A percentile compares a stretch with the other conserved stretches of the same genome.
phyloP scores from a whole-genome alignment of 2,113 vertebrate species.

The Donacobius atricapilla region DNA sequence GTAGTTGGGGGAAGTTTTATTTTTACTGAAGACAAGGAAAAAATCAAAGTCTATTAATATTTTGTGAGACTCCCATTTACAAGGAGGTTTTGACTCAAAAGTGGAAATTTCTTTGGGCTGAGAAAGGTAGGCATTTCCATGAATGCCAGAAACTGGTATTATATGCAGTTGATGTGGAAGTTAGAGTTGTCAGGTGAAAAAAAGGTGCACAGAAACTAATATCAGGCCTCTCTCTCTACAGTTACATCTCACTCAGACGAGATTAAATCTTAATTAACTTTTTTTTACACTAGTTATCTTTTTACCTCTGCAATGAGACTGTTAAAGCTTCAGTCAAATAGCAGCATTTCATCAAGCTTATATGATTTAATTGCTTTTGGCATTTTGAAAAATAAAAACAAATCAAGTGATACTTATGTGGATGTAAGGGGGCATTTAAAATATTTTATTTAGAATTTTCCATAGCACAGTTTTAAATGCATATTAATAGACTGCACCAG shows the following conservation, averaged over 20 bases:
- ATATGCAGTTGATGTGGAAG: neutral
- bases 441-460: slow-evolving; percentile 26
- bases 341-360: slow-evolving; percentile 29
- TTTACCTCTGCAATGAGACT: slow-evolving; percentile 53
- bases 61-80: neutral
- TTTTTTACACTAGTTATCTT: slow-evolving; percentile 20
- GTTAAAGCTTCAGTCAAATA: slow-evolving; percentile 58
- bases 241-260: slow-evolving; percentile 3
- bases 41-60: neutral
- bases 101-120: neutral
- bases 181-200: neutral
- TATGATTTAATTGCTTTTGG: slow-evolving; percentile 11
- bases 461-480: neutral
- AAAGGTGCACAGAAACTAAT: neutral
- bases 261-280: slow-evolving; percentile 31
- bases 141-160: neutral
- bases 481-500: neutral
- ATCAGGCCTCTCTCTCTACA: neutral
- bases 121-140: neutral
- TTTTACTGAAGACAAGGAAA: neutral
- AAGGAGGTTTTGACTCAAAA: neutral
- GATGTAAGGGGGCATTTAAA: neutral
- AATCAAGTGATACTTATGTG: neutral
- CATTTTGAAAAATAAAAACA: slow-evolving; percentile 27
- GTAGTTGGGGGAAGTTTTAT: neutral